Conservation (phyloP, 2,797 vertebrate genomes). For the Morus bassanus region DNA sequence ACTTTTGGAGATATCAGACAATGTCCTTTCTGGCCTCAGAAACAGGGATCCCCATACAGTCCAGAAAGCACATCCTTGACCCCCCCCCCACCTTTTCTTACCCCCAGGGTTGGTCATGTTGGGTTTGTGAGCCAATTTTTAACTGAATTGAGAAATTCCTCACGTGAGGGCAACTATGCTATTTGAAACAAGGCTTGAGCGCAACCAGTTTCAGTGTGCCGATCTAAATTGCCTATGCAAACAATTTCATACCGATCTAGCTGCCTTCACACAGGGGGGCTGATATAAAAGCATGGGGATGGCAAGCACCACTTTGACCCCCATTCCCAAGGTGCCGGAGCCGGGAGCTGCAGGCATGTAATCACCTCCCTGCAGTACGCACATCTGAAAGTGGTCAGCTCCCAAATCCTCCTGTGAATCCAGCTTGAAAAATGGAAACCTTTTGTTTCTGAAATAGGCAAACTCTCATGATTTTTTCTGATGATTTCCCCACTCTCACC, state of each 20-base stretch:
- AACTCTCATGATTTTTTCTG: not conserved
- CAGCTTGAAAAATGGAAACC: constrained; percentile 6
- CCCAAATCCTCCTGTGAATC: constrained; percentile 13
- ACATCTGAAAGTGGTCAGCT: constrained; percentile 43
- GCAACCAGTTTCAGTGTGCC: not conserved
- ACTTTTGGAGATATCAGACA: not conserved
- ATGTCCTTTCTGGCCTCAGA: not conserved
- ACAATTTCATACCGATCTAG: not conserved
- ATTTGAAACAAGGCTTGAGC: not conserved
- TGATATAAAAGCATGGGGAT: not conserved
- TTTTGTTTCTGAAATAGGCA: constrained; percentile 47
- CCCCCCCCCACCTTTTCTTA: not conserved
- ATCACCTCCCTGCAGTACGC: not conserved
- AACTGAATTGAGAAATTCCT: not conserved
- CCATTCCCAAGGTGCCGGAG: fast-evolving
- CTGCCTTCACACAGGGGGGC: not conserved
- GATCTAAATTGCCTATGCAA: not conserved
- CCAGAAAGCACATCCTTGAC: not conserved
- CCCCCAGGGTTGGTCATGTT: not conserved
- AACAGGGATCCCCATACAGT: fast-evolving
- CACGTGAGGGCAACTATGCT: not conserved
- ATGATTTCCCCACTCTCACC: not conserved
- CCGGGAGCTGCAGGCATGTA: not conserved
- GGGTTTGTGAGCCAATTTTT: not conserved
- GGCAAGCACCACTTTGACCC: not conserved